A percentile compares a stretch with the other conserved stretches of the same genome.
phyloP scores from a whole-genome alignment of 2,888 invertebrate genomes.

The Petrolisthes cinctipes region DNA sequence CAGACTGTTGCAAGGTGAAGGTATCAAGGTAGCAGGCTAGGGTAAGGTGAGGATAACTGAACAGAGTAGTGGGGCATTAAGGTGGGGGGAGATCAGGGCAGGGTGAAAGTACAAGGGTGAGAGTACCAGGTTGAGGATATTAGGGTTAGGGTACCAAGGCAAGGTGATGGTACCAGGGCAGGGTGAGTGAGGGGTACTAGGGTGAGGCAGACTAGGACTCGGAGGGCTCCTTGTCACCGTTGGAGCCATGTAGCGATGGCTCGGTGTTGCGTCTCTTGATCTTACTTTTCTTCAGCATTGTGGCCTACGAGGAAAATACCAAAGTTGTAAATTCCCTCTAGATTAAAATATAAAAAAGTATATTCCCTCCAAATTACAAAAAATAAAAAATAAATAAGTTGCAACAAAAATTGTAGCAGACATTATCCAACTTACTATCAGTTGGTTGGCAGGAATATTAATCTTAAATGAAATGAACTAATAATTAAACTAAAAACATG shows the following conservation, averaged over 20 bases:
- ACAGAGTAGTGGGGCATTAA: background rate
- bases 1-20: background rate
- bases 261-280: slow-evolving; percentile 97
- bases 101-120: background rate
- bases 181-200: slow-evolving; percentile 10
- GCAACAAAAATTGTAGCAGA: too few species aligned
- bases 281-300: slow-evolving; percentile 99
- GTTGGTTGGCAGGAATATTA: too few species aligned
- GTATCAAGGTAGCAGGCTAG: too few species aligned
- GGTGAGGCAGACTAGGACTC: slow-evolving; percentile 17
- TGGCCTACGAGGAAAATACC: slow-evolving; percentile 79
- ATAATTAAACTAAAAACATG: too few species aligned
- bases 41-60: background rate
- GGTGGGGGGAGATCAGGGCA: background rate
- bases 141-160: background rate
- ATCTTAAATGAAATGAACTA: too few species aligned
- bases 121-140: background rate
- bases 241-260: slow-evolving; percentile 66
- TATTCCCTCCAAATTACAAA: too few species aligned
- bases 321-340: slow-evolving; percentile 8
- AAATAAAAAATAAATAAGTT: too few species aligned
- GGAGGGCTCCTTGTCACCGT: slow-evolving; percentile 60
- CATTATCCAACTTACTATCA: too few species aligned
- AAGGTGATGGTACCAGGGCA: slow-evolving; percentile 1
- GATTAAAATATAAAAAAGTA: too few species aligned